Conservation (phyloP, 2,888 invertebrate genomes). For the Tetragonula carbonaria region DNA sequence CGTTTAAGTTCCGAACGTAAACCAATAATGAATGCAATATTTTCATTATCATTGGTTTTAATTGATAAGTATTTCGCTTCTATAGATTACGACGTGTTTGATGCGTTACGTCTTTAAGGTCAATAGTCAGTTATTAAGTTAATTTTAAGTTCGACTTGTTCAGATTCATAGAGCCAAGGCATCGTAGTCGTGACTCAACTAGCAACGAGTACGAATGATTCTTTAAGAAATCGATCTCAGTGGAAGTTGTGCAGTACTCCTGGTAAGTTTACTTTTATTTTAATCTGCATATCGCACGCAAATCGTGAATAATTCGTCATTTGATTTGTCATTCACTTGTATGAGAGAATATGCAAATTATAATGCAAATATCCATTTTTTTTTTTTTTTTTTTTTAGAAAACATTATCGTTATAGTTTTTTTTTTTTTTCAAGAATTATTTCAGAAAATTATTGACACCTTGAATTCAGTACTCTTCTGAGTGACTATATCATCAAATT, state of each 20-base stretch:
- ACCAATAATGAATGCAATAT: slow-evolving; percentile 1
- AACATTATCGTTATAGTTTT: neutral
- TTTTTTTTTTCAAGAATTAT: neutral
- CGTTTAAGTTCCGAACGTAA: neutral
- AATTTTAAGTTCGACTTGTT: slow-evolving; percentile 16
- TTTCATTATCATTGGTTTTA: slow-evolving; percentile 45
- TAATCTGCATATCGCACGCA: neutral
- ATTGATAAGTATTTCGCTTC: slow-evolving; percentile 42
- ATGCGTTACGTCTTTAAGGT: slow-evolving; percentile 32
- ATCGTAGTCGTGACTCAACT: slow-evolving; percentile 7
- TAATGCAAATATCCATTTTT: neutral
- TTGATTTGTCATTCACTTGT: neutral
- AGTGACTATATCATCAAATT: neutral
- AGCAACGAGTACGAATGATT: slow-evolving; percentile 6
- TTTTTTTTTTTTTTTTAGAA: too few relatives aligned
- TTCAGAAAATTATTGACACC: neutral
- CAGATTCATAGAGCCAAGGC: slow-evolving; percentile 14
- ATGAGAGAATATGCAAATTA: neutral
- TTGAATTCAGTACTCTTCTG: neutral
- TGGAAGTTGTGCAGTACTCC: neutral
- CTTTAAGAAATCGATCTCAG: neutral
- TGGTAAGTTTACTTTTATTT: slow-evolving; percentile 12
- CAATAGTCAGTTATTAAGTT: slow-evolving; percentile 44
- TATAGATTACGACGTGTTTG: slow-evolving; percentile 33
- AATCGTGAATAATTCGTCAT: neutral